Evolutionary conservation across 2,797 vertebrate species (phyloP).

Genomic region (Macropodus opercularis): DNA sequence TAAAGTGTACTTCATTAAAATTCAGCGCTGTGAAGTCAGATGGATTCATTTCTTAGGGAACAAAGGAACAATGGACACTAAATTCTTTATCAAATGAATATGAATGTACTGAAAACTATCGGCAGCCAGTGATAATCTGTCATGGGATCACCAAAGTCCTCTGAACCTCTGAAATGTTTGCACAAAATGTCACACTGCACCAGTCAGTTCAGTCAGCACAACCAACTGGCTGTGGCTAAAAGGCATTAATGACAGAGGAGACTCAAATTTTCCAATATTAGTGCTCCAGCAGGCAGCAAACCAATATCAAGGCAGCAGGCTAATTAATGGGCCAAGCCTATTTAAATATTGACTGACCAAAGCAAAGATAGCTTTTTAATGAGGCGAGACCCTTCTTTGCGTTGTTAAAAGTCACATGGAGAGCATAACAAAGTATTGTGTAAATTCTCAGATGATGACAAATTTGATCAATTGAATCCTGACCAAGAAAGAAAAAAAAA

Average conservation of each 20-base stretch:
- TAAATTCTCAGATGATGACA: slow-evolving; percentile 26
- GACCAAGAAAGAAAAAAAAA: slow-evolving; percentile 15
- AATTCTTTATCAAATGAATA: background rate
- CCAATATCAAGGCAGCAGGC: slow-evolving; percentile 54
- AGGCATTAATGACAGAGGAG: slow-evolving; percentile 39
- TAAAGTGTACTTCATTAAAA: no score
- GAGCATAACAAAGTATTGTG: slow-evolving; percentile 31
- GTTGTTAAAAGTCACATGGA: slow-evolving; percentile 24
- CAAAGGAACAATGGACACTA: background rate
- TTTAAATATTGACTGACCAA: slow-evolving; percentile 68
- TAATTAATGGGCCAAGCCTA: slow-evolving; percentile 45
- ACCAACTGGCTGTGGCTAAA: slow-evolving; percentile 12
- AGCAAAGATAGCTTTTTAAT: slow-evolving; percentile 58
- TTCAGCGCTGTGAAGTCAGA: background rate
- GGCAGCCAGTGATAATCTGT: background rate
- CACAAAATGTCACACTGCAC: background rate
- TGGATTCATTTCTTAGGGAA: background rate
- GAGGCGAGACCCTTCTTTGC: slow-evolving; percentile 46
- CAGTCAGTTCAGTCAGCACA: background rate
- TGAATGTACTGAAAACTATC: background rate
- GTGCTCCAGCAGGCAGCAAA: slow-evolving; percentile 31
- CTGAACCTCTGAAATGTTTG: background rate
- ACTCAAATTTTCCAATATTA: slow-evolving; percentile 35
- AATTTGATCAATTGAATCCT: slow-evolving; percentile 22
- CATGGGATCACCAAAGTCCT: background rate